Conservation (phyloP, 2,113 vertebrate species). For the Orthonyx spaldingii region DNA sequence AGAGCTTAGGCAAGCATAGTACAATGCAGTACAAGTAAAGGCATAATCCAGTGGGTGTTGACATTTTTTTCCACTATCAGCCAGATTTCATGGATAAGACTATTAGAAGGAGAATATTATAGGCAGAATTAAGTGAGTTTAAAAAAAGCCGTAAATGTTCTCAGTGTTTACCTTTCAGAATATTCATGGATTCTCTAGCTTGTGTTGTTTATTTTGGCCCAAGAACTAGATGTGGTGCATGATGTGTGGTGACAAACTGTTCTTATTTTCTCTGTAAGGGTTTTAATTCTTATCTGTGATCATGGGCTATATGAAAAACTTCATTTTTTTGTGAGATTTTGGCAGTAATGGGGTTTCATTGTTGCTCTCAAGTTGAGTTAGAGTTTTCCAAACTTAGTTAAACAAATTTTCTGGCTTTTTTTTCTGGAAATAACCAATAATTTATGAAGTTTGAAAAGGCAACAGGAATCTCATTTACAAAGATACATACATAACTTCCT, state of each 20-base stretch:
- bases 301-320: not conserved
- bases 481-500: not conserved
- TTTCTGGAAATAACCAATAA: not conserved
- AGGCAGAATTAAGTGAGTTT: not conserved
- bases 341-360: not conserved
- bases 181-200: not conserved
- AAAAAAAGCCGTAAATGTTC: not conserved
- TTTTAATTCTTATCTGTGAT: not conserved
- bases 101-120: not conserved
- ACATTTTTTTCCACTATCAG: constrained; percentile 9
- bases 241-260: not conserved
- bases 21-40: not conserved
- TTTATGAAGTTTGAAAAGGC: not conserved
- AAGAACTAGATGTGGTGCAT: not conserved
- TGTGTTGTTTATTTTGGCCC: constrained; percentile 14
- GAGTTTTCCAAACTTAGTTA: not conserved
- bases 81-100: not conserved
- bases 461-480: not conserved
- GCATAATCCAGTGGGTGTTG: not conserved
- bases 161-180: not conserved
- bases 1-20: not conserved
- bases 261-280: not conserved
- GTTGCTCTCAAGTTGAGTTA: not conserved
- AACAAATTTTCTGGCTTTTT: not conserved
- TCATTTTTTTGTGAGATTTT: not conserved